A percentile compares a stretch with the other conserved stretches of the same genome.
These are phyloP conservation scores for Karalla daura DNA, from an alignment of 2,797 vertebrate genomes.

Conservation along the genomic window DNA sequence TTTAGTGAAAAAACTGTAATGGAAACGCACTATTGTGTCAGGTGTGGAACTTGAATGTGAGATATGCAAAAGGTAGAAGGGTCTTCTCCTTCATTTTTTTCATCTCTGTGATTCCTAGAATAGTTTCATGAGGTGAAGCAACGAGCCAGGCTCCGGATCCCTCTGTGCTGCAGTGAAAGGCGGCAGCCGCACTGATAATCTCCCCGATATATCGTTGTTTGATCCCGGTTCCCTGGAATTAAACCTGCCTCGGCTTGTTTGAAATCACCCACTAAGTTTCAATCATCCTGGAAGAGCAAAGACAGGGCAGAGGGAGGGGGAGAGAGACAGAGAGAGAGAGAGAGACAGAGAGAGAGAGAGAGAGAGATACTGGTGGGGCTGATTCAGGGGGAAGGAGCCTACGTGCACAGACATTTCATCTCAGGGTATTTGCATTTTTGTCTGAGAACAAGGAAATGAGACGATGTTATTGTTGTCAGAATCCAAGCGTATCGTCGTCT, in stretches of 20 bases:
- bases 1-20: background rate
- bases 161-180: slow-evolving; percentile 9
- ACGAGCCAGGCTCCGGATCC: slow-evolving; percentile 23
- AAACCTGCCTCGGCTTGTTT: background rate
- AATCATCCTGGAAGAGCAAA: background rate
- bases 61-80: background rate
- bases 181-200: background rate
- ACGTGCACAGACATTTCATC: background rate
- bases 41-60: too few relatives aligned
- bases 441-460: slow-evolving; percentile 13
- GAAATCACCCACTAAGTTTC: background rate
- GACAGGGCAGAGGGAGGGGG: too few relatives aligned
- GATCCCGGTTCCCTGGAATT: slow-evolving; percentile 11
- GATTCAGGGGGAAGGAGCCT: background rate
- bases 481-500: background rate
- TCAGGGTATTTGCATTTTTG: background rate
- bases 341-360: too few relatives aligned
- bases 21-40: background rate
- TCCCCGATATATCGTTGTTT: slow-evolving; percentile 6
- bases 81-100: too few relatives aligned
- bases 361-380: background rate
- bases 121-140: background rate
- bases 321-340: too few relatives aligned
- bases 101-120: too few relatives aligned
- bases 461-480: slow-evolving; percentile 17